These are phyloP conservation scores for Sinosuthora webbiana DNA, from an alignment of 2,113 vertebrate genomes.

Conservation along the genomic window DNA sequence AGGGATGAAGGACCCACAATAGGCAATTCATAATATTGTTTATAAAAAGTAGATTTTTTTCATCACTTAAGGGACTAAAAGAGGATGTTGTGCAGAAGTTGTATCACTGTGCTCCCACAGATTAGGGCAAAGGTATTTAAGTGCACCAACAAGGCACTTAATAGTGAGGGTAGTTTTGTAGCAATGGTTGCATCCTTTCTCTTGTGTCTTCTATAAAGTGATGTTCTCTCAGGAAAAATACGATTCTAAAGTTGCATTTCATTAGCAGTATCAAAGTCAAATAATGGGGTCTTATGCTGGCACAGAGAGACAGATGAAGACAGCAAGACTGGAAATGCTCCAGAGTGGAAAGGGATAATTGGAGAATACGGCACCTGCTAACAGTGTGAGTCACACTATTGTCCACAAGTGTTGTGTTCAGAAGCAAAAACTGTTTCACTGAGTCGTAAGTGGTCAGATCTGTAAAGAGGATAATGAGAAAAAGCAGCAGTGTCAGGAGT, in stretches of 20 bases:
- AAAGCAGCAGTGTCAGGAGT: background rate
- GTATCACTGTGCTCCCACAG: background rate
- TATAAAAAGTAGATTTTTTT: background rate
- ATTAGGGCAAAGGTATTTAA: background rate
- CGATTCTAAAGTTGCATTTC: background rate
- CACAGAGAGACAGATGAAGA: background rate
- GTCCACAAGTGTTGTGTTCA: constrained; percentile 78
- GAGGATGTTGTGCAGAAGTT: background rate
- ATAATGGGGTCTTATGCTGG: background rate
- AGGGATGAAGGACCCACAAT: background rate
- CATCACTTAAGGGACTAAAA: background rate
- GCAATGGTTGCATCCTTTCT: background rate
- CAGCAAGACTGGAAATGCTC: background rate
- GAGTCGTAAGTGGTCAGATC: constrained; percentile 86
- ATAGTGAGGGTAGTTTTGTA: background rate
- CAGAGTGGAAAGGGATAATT: background rate
- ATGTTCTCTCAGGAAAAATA: background rate
- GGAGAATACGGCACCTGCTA: constrained; percentile 63
- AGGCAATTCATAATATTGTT: background rate
- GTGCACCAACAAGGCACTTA: background rate
- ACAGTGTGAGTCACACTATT: constrained; percentile 80
- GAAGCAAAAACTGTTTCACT: constrained; percentile 83
- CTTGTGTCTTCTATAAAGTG: background rate
- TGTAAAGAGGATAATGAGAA: constrained; percentile 28
- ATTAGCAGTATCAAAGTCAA: background rate